A percentile compares a stretch with the other conserved stretches of the same genome.
phyloP scores from a whole-genome alignment of 2,113 vertebrate genomes.

The Cyprinodon tularosa region DNA sequence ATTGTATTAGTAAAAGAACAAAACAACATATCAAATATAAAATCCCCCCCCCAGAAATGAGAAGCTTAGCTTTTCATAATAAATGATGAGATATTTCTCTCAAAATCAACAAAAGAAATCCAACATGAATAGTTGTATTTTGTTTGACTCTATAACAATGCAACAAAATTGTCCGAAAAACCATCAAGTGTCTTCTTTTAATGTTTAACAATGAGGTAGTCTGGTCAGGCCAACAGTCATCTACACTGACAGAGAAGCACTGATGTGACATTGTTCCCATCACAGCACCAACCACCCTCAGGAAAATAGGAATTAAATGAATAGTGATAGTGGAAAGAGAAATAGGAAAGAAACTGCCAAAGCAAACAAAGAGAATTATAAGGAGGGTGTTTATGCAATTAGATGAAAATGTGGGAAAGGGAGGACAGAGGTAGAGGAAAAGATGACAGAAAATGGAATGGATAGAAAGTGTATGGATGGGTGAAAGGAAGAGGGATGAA shows the following conservation, averaged over 20 bases:
- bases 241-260: constrained; percentile 43
- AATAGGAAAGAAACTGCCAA: not conserved
- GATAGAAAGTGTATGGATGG: constrained; percentile 30
- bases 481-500: constrained; percentile 59
- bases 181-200: constrained; percentile 34
- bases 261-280: constrained; percentile 62
- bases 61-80: not conserved
- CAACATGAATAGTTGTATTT: not conserved
- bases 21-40: too few species aligned
- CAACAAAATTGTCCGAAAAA: constrained; percentile 27
- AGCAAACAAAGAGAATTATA: constrained; percentile 3
- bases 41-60: not conserved
- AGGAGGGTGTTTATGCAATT: constrained; percentile 27
- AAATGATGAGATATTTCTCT: not conserved
- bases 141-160: not conserved
- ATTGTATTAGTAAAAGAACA: too few species aligned
- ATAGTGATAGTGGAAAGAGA: constrained; percentile 26
- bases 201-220: constrained; percentile 45
- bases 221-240: constrained; percentile 59
- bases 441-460: constrained; percentile 39
- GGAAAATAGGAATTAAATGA: constrained; percentile 45
- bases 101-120: not conserved
- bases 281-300: constrained; percentile 51
- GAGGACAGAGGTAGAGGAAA: constrained; percentile 1
- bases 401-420: constrained; percentile 19